Conservation (phyloP, 2,113 vertebrate genomes). For the Chloebia gouldiae region DNA sequence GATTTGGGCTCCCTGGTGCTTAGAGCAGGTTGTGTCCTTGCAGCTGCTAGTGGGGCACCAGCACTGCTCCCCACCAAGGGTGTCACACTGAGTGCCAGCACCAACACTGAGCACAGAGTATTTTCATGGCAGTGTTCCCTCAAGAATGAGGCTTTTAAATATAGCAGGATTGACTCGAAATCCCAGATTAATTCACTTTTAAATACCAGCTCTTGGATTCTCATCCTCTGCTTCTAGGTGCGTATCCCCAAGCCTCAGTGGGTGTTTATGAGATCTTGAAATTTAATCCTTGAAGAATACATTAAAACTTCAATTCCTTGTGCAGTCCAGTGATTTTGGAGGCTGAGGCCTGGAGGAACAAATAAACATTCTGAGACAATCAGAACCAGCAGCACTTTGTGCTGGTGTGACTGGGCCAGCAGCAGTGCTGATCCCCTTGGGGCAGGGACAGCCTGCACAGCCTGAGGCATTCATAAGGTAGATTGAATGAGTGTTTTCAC, state of each 20-base stretch:
- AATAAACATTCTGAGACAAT: background rate
- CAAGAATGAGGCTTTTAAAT: background rate
- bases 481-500: background rate
- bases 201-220: background rate
- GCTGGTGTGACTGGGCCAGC: background rate
- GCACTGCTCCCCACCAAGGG: accelerated
- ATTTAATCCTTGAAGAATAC: background rate
- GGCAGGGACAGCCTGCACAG: background rate
- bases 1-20: background rate
- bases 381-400: accelerated
- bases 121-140: background rate
- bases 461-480: background rate
- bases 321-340: background rate
- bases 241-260: background rate
- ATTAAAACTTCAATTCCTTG: background rate
- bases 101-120: background rate
- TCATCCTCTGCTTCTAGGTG: background rate
- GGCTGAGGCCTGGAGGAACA: background rate
- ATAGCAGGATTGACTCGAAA: background rate
- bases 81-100: background rate
- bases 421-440: background rate
- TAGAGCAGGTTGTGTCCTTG: background rate
- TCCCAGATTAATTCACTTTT: background rate
- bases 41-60: background rate
- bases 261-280: background rate